Evolutionary conservation across 2,113 vertebrate genomes (phyloP).

Genomic region (Poeciliopsis turrubarensis): DNA sequence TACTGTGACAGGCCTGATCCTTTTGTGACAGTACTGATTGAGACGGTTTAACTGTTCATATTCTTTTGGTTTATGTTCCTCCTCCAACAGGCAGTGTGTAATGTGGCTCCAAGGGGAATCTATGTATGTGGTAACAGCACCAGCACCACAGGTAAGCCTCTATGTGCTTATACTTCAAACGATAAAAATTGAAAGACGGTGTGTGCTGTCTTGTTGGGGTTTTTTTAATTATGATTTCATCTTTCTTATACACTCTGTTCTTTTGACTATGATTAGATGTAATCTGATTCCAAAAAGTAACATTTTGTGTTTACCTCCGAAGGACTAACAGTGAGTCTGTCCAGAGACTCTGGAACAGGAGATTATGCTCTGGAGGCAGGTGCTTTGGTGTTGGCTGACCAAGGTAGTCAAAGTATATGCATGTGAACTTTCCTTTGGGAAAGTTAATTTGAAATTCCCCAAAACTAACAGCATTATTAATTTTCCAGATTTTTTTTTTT

Average conservation of each 20-base stretch:
- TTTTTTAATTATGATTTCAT: background rate
- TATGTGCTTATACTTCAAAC: too few relatives aligned
- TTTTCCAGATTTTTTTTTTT: too few relatives aligned
- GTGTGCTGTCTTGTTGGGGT: background rate
- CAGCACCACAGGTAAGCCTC: conserved; percentile 83
- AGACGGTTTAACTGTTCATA: background rate
- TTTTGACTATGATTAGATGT: background rate
- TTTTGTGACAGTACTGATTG: background rate
- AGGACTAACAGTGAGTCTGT: conserved; percentile 94
- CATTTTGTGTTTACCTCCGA: background rate
- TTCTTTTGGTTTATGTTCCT: conserved; percentile 9
- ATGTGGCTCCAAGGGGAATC: conserved; percentile 92
- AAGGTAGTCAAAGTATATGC: conserved; percentile 80
- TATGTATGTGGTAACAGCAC: conserved; percentile 98
- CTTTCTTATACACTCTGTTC: background rate
- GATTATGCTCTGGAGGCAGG: conserved; percentile 96
- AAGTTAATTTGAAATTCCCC: too few relatives aligned
- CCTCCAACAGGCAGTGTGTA: conserved; percentile 87
- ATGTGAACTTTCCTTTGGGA: too few relatives aligned
- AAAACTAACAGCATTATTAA: too few relatives aligned
- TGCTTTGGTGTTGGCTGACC: conserved; percentile 94
- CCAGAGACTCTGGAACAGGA: conserved; percentile 89
- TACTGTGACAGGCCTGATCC: too few relatives aligned
- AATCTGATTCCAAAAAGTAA: background rate
- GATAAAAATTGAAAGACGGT: background rate